Conservation (phyloP, 1,140 invertebrate species). For the Ephestia elutella region DNA sequence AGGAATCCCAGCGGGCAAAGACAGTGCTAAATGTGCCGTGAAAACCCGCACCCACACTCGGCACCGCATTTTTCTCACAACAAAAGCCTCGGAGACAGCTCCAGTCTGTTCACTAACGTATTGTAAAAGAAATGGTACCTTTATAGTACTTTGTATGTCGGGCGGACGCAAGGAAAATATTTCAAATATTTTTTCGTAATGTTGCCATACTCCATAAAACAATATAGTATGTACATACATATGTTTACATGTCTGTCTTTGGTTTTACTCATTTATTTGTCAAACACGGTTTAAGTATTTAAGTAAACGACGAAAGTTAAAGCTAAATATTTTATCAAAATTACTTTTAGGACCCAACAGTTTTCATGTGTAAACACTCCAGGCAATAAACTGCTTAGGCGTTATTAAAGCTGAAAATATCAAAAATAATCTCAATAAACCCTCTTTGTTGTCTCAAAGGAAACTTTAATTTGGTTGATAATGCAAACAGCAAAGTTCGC, state of each 20-base stretch:
- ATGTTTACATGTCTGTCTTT: too few species aligned
- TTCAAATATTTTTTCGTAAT: too few species aligned
- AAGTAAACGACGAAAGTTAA: background rate
- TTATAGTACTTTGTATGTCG: too few species aligned
- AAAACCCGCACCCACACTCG: slow-evolving; percentile 57
- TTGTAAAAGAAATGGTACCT: background rate
- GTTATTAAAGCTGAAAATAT: slow-evolving; percentile 2
- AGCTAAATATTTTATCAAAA: background rate
- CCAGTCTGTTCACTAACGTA: slow-evolving; percentile 24
- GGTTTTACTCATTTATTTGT: too few species aligned
- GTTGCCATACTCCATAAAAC: too few species aligned
- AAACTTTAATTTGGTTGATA: slow-evolving; percentile 61
- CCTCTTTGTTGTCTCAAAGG: slow-evolving; percentile 30
- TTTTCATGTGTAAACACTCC: background rate
- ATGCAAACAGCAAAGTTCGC: slow-evolving; percentile 55
- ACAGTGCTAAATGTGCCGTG: slow-evolving; percentile 58
- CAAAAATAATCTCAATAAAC: slow-evolving; percentile 13
- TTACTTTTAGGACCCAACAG: background rate
- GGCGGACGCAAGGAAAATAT: too few species aligned
- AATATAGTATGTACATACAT: too few species aligned
- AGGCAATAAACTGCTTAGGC: background rate
- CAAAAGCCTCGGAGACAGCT: slow-evolving; percentile 51
- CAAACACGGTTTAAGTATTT: too few species aligned
- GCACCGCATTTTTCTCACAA: slow-evolving; percentile 56
- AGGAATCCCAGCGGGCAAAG: slow-evolving; percentile 27